A percentile compares a stretch with the other conserved stretches of the same genome.
Conservation (phyloP, 2,797 vertebrate species). For the Masticophis lateralis region DNA sequence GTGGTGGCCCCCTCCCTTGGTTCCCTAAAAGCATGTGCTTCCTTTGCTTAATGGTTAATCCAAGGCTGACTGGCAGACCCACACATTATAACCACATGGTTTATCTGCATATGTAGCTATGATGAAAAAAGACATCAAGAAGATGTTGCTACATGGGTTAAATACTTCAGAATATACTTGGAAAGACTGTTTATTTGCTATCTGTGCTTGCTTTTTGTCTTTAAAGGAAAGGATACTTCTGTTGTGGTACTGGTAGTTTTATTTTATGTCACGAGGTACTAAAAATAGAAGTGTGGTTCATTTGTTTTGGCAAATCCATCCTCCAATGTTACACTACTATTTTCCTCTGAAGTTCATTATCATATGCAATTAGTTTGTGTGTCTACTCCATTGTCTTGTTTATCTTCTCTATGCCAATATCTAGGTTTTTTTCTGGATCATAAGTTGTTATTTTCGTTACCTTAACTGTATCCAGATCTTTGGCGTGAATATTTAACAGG, state of each 20-base stretch:
- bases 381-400: not conserved
- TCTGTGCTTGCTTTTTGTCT: not conserved
- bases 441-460: not conserved
- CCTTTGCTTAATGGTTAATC: not conserved
- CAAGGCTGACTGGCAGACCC: not conserved
- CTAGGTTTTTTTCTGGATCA: not conserved
- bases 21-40: not conserved
- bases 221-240: not conserved
- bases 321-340: not conserved
- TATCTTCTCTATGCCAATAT: slow-evolving; percentile 20
- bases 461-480: slow-evolving; percentile 47
- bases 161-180: not conserved
- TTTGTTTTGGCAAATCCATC: not conserved
- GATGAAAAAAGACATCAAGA: not conserved
- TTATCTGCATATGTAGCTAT: not conserved
- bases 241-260: not conserved
- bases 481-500: slow-evolving; percentile 21
- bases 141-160: not conserved
- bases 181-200: not conserved
- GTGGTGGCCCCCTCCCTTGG: not conserved
- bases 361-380: not conserved
- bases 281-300: not conserved
- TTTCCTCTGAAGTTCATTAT: not conserved
- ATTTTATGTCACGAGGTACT: not conserved
- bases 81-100: not conserved